Percentiles rank a stretch among this genome's conserved stretches.
Conservation (phyloP, 2,888 invertebrate genomes). For the Helicoverpa assulta region DNA sequence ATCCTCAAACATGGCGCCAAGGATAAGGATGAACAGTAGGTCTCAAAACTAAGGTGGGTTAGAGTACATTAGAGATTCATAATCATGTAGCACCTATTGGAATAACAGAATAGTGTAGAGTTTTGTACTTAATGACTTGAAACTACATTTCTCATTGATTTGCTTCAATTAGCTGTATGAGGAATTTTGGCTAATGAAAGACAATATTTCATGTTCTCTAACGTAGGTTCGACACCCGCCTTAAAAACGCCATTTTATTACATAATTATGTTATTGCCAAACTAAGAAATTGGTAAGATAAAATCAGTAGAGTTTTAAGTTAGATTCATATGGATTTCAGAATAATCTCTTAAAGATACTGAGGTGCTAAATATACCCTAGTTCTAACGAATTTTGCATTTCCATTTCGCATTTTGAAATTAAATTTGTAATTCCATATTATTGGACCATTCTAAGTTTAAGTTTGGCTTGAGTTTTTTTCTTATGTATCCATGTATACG, state of each 20-base stretch:
- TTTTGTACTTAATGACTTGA: slow-evolving; percentile 22
- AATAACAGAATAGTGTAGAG: slow-evolving; percentile 19
- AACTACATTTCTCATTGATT: slow-evolving; percentile 1
- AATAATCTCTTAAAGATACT: slow-evolving; percentile 75
- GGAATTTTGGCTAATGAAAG: slow-evolving; percentile 19
- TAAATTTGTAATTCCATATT: slow-evolving; percentile 62
- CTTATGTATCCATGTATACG: slow-evolving; percentile 34
- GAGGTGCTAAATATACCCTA: slow-evolving; percentile 79
- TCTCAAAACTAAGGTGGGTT: slow-evolving; percentile 47
- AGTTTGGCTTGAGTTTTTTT: slow-evolving; percentile 53
- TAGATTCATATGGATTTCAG: slow-evolving; percentile 74
- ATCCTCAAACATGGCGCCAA: slow-evolving; percentile 99
- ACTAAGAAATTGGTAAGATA: slow-evolving; percentile 73
- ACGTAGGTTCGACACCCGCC: slow-evolving; percentile 36
- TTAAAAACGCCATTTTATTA: slow-evolving; percentile 48
- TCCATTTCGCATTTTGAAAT: slow-evolving; percentile 59
- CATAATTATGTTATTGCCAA: slow-evolving; percentile 65
- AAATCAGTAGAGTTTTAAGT: slow-evolving; percentile 66
- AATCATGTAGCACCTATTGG: slow-evolving; percentile 14
- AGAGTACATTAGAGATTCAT: slow-evolving; percentile 46
- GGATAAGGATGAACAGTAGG: slow-evolving; percentile 98
- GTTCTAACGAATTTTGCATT: slow-evolving; percentile 66
- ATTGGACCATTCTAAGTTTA: slow-evolving; percentile 64
- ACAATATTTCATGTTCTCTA: slow-evolving; percentile 23
- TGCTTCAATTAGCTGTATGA: slow-evolving; percentile 29